Evolutionary conservation across 2,113 vertebrate genomes (phyloP), one percentile per base, ranked within the genome.

Genomic region (Paramisgurnus dabryanus): DNA sequence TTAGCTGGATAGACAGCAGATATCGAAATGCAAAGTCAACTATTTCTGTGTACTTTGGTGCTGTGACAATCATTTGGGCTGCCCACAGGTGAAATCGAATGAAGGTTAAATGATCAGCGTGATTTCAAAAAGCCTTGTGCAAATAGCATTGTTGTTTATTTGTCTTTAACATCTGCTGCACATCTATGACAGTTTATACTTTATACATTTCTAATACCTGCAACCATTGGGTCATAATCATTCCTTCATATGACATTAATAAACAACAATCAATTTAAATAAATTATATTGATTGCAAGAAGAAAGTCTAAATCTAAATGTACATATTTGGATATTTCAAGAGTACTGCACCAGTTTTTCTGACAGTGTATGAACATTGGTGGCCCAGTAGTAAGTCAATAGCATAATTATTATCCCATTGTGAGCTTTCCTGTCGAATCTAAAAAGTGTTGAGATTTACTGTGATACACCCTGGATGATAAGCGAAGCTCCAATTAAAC

Each of bases 321-420:
- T 12, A 41, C 27, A 34, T 34, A 22, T 22, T 22, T 22, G 22
- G 22, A 22, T 22, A 22, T 22, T 22, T 22, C 22, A 22, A 22
- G 22, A 22, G 22, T 22, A 22, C 22, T 22, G 22, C 22, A 22
- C 22, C 22, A 22, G 1, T 34, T 34, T 34, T 34, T 34, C 27
- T 34, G 27, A 34, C 27, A 34, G 71, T 72, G 76, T 73, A 49
- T 79, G 64, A 82, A 76, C 67, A 63, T 79, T 69, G 70, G 82
- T 60, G 66, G 73, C 71, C 65, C 58, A 68, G 67, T 82, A 76
- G 64, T 68, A 76, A 77, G 77, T 82, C 77, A 82, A 77, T 68
- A 80, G 43, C 55, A 27, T 85, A 68, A 85, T 82, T 85, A 82
- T 76, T 40, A 61, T 77, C 80, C 83, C 72, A 85, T 80, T 82